Evolutionary conservation across 2,113 vertebrate species (phyloP), one percentile per base, ranked within the genome.

Genomic region (Chascanopsetta lugubris): DNA sequence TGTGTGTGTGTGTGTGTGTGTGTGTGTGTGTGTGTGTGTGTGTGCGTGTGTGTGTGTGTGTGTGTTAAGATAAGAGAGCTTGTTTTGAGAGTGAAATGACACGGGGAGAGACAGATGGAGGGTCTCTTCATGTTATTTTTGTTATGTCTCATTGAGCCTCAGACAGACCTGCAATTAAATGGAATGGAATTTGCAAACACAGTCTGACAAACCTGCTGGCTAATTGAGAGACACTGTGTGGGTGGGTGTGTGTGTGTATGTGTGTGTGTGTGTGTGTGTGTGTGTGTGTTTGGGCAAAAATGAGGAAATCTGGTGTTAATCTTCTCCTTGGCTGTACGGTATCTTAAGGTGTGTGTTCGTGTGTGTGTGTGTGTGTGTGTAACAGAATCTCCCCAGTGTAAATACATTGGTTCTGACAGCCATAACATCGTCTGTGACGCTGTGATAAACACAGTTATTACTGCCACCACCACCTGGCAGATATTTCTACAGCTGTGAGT

Each of bases 91-190:
- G 56, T 69, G 68, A 66, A 82, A 73, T 48, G 72, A 72, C 65
- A 61, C 3, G 3, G 40, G 12, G 36, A 58, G 71, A 75, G 72
- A 79, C 54, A 83, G 75, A 85, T 79, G 79, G 70, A 86, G 61
- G 69, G 48, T 83, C 75, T 79, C 59, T 68, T 64, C 48, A 64
- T 78, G 75, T 60, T 88, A 67, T 86, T 87, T 82, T 85, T 84
- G 82, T 88, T 85, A 83, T 81, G 85, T 87, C 80, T 89, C 86
- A 85, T 73, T 77, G 82, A 80, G 49, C 34, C 61, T 77, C 79
- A 87, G 87, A 85, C 78, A 85, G 81, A 85, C 73, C 55, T 63
- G 62, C 70, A 83, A 85, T 90, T 88, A 87, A 87, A 87, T 69
- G 60, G 65, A 85, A 80, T 72, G 87, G 85, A 84, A 85, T 85